Evolutionary conservation across 2,113 vertebrate species (phyloP).

Genomic region (Pedionomus torquatus): DNA sequence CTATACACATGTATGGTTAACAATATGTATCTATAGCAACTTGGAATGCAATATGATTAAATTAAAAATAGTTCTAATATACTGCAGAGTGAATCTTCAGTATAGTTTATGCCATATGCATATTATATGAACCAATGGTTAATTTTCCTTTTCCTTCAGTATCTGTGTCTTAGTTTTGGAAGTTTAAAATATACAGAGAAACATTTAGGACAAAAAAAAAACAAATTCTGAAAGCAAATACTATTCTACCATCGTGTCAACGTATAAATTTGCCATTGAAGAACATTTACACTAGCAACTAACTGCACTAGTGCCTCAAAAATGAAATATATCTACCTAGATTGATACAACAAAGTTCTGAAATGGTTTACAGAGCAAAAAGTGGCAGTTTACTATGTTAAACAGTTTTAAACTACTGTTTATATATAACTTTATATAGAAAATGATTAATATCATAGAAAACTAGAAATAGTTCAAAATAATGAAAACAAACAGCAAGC

Average conservation of each 20-base stretch:
- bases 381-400: not conserved
- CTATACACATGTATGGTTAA: not conserved
- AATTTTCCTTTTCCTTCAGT: not conserved
- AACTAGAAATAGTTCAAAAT: not conserved
- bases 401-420: not conserved
- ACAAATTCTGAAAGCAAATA: not conserved
- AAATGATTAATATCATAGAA: not conserved
- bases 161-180: not conserved
- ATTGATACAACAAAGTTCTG: not conserved
- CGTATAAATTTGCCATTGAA: not conserved
- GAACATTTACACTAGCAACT: not conserved
- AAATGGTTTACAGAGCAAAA: not conserved
- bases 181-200: not conserved
- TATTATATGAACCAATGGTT: not conserved
- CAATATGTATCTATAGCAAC: not conserved
- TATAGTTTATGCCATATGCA: not conserved
- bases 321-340: not conserved
- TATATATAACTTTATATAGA: not conserved
- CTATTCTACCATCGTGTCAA: not conserved
- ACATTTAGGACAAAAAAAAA: not conserved
- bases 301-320: not conserved
- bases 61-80: not conserved
- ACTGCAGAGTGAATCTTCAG: not conserved
- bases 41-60: not conserved
- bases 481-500: not conserved